phyloP scores from a whole-genome alignment of 2,888 invertebrate species.

The Monochamus alternatus region DNA sequence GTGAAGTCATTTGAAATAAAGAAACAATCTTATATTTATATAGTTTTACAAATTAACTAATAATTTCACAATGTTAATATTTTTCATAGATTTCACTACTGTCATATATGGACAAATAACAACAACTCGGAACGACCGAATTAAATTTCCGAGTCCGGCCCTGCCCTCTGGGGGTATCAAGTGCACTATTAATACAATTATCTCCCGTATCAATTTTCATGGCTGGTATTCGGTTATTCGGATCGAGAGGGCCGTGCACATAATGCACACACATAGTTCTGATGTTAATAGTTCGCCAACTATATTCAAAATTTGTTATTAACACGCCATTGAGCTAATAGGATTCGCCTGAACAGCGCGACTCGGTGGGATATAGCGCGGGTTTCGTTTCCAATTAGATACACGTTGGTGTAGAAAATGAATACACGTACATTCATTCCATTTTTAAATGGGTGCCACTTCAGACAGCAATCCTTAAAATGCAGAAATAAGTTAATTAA shows the following conservation, averaged over 20 bases:
- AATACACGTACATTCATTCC: no score
- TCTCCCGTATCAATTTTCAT: slow-evolving; percentile 58
- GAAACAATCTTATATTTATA: no score
- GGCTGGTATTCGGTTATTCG: slow-evolving; percentile 47
- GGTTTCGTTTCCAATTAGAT: slow-evolving; percentile 4
- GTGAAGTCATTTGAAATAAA: no score
- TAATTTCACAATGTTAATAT: no score
- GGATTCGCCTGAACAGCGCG: slow-evolving; percentile 46
- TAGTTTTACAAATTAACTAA: no score
- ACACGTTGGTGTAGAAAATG: not conserved
- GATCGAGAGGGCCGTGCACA: slow-evolving; percentile 42
- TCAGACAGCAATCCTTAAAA: no score
- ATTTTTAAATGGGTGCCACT: no score
- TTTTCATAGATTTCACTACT: no score
- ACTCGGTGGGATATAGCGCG: not conserved
- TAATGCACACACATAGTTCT: slow-evolving; percentile 57
- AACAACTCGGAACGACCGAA: not conserved
- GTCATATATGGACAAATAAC: no score
- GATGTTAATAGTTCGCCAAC: slow-evolving; percentile 67
- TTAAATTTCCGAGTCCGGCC: not conserved
- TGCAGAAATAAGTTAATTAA: no score
- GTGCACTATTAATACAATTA: slow-evolving; percentile 53
- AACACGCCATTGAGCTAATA: slow-evolving; percentile 69
- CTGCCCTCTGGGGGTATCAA: slow-evolving; percentile 37
- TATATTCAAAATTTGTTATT: slow-evolving; percentile 69